Percentiles rank a stretch among this genome's conserved stretches.
phyloP scores from a whole-genome alignment of 2,797 vertebrate genomes.

The Muscicapa comitata region DNA sequence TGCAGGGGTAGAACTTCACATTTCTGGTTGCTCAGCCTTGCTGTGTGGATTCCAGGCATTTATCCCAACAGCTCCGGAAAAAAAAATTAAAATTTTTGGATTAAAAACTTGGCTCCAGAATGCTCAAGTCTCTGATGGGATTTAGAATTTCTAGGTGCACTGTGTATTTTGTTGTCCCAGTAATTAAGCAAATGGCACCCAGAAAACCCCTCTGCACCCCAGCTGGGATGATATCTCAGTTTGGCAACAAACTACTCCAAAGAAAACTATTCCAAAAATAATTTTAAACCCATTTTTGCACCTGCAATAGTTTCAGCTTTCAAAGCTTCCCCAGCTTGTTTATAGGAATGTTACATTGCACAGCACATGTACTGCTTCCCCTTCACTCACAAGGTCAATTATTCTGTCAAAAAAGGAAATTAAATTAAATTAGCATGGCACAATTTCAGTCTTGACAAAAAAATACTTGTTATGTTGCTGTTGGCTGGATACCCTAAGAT shows the following conservation, averaged over 20 bases:
- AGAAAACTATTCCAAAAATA: background rate
- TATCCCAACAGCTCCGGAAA: background rate
- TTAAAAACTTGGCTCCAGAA: background rate
- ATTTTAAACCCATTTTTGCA: background rate
- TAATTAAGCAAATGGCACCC: background rate
- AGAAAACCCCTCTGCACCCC: background rate
- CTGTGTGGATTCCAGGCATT: background rate
- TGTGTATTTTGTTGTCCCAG: background rate
- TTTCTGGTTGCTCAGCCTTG: background rate
- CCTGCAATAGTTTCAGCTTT: background rate
- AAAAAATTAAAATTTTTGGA: background rate
- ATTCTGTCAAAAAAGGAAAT: constrained; percentile 8
- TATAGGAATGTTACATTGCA: background rate
- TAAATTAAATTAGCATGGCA: background rate
- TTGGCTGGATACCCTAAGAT: background rate
- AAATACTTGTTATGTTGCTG: background rate
- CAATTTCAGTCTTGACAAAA: background rate
- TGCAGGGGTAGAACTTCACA: background rate
- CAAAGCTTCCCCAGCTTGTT: background rate
- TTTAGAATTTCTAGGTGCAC: background rate
- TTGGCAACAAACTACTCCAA: background rate
- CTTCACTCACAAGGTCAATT: background rate
- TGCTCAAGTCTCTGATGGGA: background rate
- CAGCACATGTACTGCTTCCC: background rate
- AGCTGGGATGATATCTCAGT: background rate